These are phyloP conservation scores for Poeciliopsis paucimaculata DNA, from an alignment of 2,797 vertebrate genomes.

Conservation along the genomic window DNA sequence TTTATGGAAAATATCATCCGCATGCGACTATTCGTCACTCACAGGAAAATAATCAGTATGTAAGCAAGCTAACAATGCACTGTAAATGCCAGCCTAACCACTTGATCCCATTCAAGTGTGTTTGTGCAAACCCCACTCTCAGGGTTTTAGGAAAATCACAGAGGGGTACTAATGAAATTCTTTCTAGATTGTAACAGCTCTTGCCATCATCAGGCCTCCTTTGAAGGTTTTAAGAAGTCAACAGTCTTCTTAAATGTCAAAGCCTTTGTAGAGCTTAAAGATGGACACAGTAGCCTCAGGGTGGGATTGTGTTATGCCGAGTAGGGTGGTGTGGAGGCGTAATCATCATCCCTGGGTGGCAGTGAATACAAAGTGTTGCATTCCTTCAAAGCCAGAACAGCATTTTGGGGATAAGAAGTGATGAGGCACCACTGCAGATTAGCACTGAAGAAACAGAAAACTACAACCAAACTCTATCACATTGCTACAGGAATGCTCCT, in stretches of 20 bases:
- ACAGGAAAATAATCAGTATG: slow-evolving; percentile 45
- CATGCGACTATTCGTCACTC: slow-evolving; percentile 36
- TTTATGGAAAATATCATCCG: slow-evolving; percentile 48
- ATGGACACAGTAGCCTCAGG: slow-evolving; percentile 43
- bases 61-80: slow-evolving; percentile 27
- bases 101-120: slow-evolving; percentile 50
- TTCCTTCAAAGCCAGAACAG: slow-evolving; percentile 62
- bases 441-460: slow-evolving; percentile 35
- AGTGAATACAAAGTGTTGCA: slow-evolving; percentile 59
- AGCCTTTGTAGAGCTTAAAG: slow-evolving; percentile 65
- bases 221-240: slow-evolving; percentile 71
- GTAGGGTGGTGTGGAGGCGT: slow-evolving; percentile 34
- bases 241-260: slow-evolving; percentile 70
- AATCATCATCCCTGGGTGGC: slow-evolving; percentile 60
- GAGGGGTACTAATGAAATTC: slow-evolving; percentile 72
- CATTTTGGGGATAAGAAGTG: slow-evolving; percentile 55
- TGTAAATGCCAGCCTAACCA: slow-evolving; percentile 44
- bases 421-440: slow-evolving; percentile 64
- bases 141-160: slow-evolving; percentile 48
- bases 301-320: slow-evolving; percentile 34
- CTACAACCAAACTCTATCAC: neutral
- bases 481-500: neutral
- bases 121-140: slow-evolving; percentile 50
- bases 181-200: slow-evolving; percentile 62
- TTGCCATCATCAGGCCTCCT: slow-evolving; percentile 41